Conservation (phyloP, 2,888 invertebrate genomes). For the Hetaerina titia region DNA sequence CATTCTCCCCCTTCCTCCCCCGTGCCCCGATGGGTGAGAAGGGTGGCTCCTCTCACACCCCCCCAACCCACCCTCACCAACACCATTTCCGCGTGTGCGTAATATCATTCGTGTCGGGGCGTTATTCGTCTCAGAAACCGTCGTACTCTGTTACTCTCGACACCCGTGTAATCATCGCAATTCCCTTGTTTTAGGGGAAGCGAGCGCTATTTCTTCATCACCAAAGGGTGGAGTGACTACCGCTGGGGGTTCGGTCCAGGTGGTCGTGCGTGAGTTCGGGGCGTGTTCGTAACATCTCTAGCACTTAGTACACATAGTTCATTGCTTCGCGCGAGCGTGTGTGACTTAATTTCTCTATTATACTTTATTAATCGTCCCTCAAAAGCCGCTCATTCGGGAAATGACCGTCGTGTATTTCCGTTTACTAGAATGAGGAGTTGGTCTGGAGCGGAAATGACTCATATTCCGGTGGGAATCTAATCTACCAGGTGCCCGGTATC, state of each 20-base stretch:
- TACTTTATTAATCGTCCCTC: background rate
- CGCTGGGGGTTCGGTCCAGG: background rate
- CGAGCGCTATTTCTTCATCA: background rate
- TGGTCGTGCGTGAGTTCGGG: background rate
- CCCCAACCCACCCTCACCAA: background rate
- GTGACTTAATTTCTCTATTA: background rate
- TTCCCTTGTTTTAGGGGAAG: background rate
- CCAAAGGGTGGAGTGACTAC: background rate
- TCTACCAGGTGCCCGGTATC: background rate
- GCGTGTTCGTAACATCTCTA: background rate
- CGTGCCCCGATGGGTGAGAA: background rate
- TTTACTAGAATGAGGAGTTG: background rate
- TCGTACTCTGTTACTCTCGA: background rate
- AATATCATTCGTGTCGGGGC: conserved; percentile 5
- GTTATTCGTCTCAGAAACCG: background rate
- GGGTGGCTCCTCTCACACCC: background rate
- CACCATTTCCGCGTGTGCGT: background rate
- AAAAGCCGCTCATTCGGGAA: background rate
- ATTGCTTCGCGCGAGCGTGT: background rate
- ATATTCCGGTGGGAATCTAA: background rate
- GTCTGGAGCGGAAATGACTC: background rate
- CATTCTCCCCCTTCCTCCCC: background rate
- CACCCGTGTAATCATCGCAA: background rate
- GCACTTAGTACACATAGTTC: background rate
- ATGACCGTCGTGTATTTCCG: background rate